Base-by-base conservation (phyloP, 2,113 vertebrate species). In the Carlito syrichta region DNA sequence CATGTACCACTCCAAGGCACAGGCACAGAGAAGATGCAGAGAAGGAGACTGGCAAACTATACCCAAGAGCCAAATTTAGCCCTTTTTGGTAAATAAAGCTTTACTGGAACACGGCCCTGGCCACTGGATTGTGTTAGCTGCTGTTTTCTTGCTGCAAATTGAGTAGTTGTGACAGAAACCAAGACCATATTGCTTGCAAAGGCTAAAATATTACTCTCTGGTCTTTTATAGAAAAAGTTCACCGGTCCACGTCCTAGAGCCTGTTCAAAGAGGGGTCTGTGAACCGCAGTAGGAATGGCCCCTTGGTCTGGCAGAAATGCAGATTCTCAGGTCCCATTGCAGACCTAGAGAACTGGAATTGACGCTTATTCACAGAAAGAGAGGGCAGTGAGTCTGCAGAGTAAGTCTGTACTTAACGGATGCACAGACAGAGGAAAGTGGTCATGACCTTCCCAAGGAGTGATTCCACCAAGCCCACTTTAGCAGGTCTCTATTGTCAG, bases 11-110 rank as follows among this genome's bases (percentile, higher is more conserved):
- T 62, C 11, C 3, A 32, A 48, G 25, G 50, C 45, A 7, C 48
- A 30, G 60, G 22, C 16, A 14, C 9, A 2, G 8, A 0, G 30
- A 81, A 17, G n/a, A 8, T 0, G 2, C 0, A 17, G 35, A 78
- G 50, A 60, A n/a, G 73, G 62, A 20, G 6, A 13, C 40, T 12
- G 50, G 56, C 52, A 4, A 20, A 30, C 45, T 20, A 6, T 0
- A 8, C 74, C 40, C 9, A 20, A n/a, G 19, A 17, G 56, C 50
- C 74, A 3, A 16, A 76, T 10, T 3, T 14, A 63, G 58, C 45
- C 77, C 23, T 2, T 30, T 77, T 54, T 56, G 11, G 32, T 52
- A 66, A 50, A 84, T 58, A 3, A 48, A 81, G 23, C 91, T 27
- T 77, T 56, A 63, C 14, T 48, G 48, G 87, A 82, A 50, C 2